Conservation (phyloP, 2,113 vertebrate genomes). For the Centrocercus urophasianus region DNA sequence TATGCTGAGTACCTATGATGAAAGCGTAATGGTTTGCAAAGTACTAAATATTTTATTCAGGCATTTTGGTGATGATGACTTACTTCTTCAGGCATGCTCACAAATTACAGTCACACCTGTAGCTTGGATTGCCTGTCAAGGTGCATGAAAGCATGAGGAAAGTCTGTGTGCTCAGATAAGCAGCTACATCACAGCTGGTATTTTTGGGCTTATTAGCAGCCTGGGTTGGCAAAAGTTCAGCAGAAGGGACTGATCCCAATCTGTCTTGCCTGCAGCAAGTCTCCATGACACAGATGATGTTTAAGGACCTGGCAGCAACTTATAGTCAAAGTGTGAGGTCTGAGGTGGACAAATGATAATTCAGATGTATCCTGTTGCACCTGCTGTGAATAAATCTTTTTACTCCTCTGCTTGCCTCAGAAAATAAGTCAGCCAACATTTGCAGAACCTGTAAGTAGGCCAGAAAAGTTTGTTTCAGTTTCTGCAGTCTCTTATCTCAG, state of each 20-base stretch:
- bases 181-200: not conserved
- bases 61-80: not conserved
- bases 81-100: not conserved
- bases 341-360: not conserved
- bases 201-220: not conserved
- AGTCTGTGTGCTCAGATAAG: not conserved
- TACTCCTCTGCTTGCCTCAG: not conserved
- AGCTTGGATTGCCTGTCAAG: not conserved
- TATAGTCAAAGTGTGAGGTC: not conserved
- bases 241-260: not conserved
- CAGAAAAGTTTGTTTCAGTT: not conserved
- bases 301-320: not conserved
- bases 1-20: too few relatives aligned
- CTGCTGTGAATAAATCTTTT: not conserved
- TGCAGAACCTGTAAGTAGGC: not conserved
- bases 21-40: not conserved
- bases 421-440: not conserved
- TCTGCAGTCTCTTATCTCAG: not conserved
- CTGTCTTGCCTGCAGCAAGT: not conserved
- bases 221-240: not conserved
- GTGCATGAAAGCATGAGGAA: not conserved
- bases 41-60: not conserved
- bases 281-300: not conserved
- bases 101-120: rapidly evolving
- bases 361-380: not conserved